These are phyloP conservation scores for Anolis apletophallus DNA, from an alignment of 2,797 vertebrate genomes.

Conservation along the genomic window DNA sequence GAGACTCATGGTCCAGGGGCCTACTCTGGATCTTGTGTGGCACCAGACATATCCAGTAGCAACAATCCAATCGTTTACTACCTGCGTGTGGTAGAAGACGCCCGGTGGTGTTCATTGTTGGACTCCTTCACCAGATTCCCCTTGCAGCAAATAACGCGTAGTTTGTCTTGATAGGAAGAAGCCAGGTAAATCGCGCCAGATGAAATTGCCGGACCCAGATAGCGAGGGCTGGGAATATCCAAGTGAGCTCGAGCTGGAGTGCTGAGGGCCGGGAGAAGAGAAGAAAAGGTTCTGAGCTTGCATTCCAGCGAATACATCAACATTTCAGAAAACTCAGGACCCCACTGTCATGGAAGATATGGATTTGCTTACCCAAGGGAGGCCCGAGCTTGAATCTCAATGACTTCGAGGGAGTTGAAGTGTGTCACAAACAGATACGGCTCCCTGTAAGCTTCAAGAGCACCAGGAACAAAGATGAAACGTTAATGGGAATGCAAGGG, in stretches of 20 bases:
- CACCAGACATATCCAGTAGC: background rate
- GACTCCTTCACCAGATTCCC: slow-evolving; percentile 93
- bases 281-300: background rate
- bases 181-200: slow-evolving; percentile 94
- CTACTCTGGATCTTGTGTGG: too few relatives aligned
- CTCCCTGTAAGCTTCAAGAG: slow-evolving; percentile 90
- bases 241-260: slow-evolving; percentile 89
- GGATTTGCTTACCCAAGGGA: slow-evolving; percentile 87
- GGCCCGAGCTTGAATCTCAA: slow-evolving; percentile 94
- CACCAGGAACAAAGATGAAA: slow-evolving; percentile 42
- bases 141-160: slow-evolving; percentile 97
- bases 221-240: slow-evolving; percentile 94
- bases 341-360: background rate
- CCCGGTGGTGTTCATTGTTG: slow-evolving; percentile 86
- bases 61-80: slow-evolving; percentile 45
- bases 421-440: slow-evolving; percentile 98
- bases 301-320: accelerated
- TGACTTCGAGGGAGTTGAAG: slow-evolving; percentile 98
- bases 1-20: background rate
- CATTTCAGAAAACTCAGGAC: too few relatives aligned
- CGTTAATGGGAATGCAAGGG: slow-evolving; percentile 46
- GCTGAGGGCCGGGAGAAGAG: slow-evolving; percentile 69
- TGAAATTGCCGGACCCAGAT: slow-evolving; percentile 96
- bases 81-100: slow-evolving; percentile 89
- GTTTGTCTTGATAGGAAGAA: slow-evolving; percentile 97